Base-by-base conservation (phyloP, 2,888 invertebrate species). In the Diarsia mendica region DNA sequence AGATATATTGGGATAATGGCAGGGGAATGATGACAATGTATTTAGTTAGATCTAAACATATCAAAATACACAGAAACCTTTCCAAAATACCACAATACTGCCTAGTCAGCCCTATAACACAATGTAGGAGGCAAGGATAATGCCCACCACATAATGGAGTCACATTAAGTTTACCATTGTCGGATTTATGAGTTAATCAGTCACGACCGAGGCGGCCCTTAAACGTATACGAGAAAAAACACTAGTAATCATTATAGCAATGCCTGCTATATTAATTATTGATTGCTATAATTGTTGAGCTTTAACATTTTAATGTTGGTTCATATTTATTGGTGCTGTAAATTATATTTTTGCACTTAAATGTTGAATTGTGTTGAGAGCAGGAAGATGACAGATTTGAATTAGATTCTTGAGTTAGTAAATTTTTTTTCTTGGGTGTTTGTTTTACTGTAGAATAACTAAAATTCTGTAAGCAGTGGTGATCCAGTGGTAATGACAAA, bases 121-220 rank as follows among this genome's bases (percentile, higher is more conserved):
- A 68, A 83, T 80, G 94, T 94, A 92, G 95, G 94, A 88, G 91
- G 94, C 94, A 94, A 94, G 94, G 94, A 94, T 93, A 91, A 90
- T 90, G 86, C 91, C 91, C 90, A 90, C 92, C 64, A 87, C 85
- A 82, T 92, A 92, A 94, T 94, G 89, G 85, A 90, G 90, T 88
- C 91, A 88, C 90, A 92, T 93, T 93, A 93, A 89, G 83, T 80
- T 89, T 87, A 85, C 91, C 90, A 92, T 93, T 94, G 92, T 93
- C 88, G 89, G 90, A 89, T 92, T 92, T 93, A 92, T 91, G 90
- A 91, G 91, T 91, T 93, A 93, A 93, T 93, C 91, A 91, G 90
- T 91, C 92, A 92, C 91, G 92, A 91, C 44, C 39, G 23, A 55
- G 33, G 87, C 81, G 85, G 91, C 88, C 89, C 89, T 90, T 88